phyloP scores from a whole-genome alignment of 2,797 vertebrate genomes.

The Myotis myotis region DNA sequence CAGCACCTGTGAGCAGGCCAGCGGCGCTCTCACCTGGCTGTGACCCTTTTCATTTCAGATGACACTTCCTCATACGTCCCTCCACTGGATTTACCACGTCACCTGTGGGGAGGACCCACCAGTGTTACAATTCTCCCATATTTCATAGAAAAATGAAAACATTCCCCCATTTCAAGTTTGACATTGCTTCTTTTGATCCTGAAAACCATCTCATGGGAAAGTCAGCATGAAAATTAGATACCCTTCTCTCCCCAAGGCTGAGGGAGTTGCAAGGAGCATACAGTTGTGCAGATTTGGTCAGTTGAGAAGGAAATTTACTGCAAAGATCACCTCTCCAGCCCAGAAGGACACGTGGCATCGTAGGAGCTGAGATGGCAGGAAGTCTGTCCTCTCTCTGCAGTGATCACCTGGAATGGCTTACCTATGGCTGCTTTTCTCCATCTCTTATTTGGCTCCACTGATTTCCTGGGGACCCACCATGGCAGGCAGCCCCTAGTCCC shows the following conservation, averaged over 20 bases:
- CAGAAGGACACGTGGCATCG: not conserved
- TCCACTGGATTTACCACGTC: not conserved
- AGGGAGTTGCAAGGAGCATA: not conserved
- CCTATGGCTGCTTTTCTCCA: not conserved
- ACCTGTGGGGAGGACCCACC: not conserved
- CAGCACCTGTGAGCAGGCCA: not conserved
- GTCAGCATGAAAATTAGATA: not conserved
- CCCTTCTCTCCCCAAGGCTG: not conserved
- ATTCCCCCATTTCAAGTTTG: not conserved
- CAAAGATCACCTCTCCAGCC: not conserved
- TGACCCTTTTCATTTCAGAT: not conserved
- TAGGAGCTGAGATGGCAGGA: not conserved
- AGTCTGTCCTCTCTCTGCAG: not conserved
- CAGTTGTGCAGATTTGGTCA: no score
- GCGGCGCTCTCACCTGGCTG: accelerated
- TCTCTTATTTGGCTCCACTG: not conserved
- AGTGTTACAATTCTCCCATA: not conserved
- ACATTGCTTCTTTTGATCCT: not conserved
- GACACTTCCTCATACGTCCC: accelerated
- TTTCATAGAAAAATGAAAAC: not conserved
- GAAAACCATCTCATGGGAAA: not conserved
- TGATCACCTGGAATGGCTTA: no score
- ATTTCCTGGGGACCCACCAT: not conserved
- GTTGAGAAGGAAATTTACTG: not conserved
- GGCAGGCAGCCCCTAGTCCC: not conserved